Evolutionary conservation across 2,888 invertebrate species (phyloP), one percentile per base, ranked within the genome.

Genomic region (Girardia tigrina): DNA sequence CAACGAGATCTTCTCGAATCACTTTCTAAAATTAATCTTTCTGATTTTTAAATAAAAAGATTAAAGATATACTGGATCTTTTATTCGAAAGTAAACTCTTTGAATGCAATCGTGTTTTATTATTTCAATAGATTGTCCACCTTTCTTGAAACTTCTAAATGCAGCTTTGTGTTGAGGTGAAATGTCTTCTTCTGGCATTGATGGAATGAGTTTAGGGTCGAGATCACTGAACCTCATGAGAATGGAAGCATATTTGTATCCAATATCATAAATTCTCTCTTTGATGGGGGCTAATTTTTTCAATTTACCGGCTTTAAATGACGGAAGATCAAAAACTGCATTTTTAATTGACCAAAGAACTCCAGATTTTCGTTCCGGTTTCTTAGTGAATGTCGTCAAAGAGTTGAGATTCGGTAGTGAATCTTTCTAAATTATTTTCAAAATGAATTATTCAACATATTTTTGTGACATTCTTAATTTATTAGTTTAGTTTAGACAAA

Each of bases 21-120:
- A 74, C 74, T 23, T 56, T 69, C 74, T 74, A 36, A n/a, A 36
- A 16, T 27, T 27, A 23, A 28, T 12, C 14, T 26, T 26, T 14
- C 16, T 14, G 8, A 16, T 27, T 20, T 20, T 26, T 26, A 26
- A 70, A 8, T 26, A 70, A 70, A 14, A 14, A 12, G 20, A 14
- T 20, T 20, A 70, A 26, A 70, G 4, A 12, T 28, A n/a, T 20
- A 28, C 28, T 78, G 74, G 74, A 29, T 75, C 56, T 29, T 77
- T 78, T 20, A 78, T 78, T 29, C 78, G 29, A 26, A 74, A 74
- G 26, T 74, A 28, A 1, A 74, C 74, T 69, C 74, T n/a, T 26
- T 74, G 74, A 36, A 74, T 26, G 26, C 42, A 69, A 27, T 74
- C 69, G 8, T 74, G 26, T 28, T 74, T 74, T 23, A 74, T 42